Base-by-base conservation (phyloP, 2,113 vertebrate genomes). In the Urocitellus parryii region DNA sequence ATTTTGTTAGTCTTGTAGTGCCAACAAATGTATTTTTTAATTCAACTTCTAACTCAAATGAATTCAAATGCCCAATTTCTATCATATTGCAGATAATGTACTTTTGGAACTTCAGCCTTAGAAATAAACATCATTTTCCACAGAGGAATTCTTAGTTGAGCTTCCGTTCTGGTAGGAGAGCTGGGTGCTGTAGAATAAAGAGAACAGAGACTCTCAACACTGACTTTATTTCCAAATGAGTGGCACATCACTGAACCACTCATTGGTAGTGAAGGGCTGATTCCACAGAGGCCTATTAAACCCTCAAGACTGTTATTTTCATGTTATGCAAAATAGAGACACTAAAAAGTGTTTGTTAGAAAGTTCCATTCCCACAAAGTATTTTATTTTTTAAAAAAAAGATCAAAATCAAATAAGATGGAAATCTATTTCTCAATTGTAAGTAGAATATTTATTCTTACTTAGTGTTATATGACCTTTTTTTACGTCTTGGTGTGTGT, bases 11-110 rank as follows among this genome's bases (percentile, higher is more conserved):
- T 90, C 92, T 87, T 58, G 1, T 56, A 74, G 56, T 51, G 56
- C 34, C 39, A 56, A 56, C 45, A 95, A 72, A 78, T 73, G 48
- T 67, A 84, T 91, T 70, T 93, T 73, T 20, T 95, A 45, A 95
- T 92, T 12, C 65, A 92, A 34, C 11, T 27, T 39, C 45, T 91
- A 92, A 82, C 20, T 65, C 42, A 65, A 48, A 82, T 79, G 37
- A 82, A 9, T 6, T 32, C 32, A 83, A 90, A 68, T 24, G 32
- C 4, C 18, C 16, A 45, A 37, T 42, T 37, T 1, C n/a, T 88
- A 2, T 91, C 24, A 77, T 17, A 63, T 25, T 70, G 45, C 22
- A 3, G 14, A 1, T 48, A 39, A 93, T 96, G 34, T n/a, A 1
- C 17, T 74, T 92, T 89, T 48, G 68, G 77, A 94, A 84, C 18